Conservation (phyloP, 2,113 vertebrate species). For the Otus sunia region DNA sequence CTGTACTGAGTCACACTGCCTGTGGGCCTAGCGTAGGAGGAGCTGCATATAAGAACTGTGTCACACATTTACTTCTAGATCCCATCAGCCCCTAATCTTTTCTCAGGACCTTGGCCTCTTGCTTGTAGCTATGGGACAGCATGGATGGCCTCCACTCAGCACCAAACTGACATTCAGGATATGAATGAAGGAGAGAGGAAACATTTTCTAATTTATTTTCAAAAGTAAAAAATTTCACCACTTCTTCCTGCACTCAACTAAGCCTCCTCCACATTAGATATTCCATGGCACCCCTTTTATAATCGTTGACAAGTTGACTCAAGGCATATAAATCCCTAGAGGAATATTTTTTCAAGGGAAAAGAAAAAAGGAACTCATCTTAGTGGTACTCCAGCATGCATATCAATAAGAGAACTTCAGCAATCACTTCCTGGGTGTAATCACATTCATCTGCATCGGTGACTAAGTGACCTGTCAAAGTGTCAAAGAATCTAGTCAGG, state of each 20-base stretch:
- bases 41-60: background rate
- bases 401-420: constrained; percentile 46
- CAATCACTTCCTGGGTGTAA: constrained; percentile 53
- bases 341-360: background rate
- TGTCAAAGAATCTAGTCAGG: constrained; percentile 4
- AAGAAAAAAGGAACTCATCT: background rate
- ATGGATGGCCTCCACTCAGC: background rate
- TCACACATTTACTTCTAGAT: background rate
- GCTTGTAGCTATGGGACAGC: background rate
- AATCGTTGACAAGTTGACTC: constrained; percentile 47
- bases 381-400: background rate
- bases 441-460: constrained; percentile 40
- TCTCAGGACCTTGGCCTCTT: background rate
- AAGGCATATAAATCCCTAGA: background rate
- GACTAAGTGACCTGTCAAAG: constrained; percentile 62
- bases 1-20: background rate
- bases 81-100: background rate
- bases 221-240: background rate
- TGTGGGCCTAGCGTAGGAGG: background rate
- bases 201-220: background rate
- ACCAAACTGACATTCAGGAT: background rate
- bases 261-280: constrained; percentile 21
- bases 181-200: background rate
- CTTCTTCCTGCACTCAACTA: background rate
- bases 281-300: constrained; percentile 23